Evolutionary conservation across 2,888 invertebrate genomes (phyloP), one percentile per base, ranked within the genome.

Genomic region (Apodemia duryi): DNA sequence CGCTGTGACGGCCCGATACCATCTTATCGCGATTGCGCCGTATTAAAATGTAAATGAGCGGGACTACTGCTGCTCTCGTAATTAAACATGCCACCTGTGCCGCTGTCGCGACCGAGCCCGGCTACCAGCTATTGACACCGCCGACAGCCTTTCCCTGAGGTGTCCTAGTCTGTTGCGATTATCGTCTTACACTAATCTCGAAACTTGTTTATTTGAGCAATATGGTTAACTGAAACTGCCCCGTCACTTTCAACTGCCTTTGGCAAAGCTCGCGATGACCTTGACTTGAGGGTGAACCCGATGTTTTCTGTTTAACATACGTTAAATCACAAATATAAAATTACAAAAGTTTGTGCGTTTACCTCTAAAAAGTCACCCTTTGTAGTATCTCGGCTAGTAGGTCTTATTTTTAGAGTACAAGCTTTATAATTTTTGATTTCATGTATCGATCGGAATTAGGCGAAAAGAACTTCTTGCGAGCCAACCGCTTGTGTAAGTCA

Each of bases 21-120:
- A 68, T 73, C 71, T 70, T 70, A 72, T 74, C 71, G 67, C 64
- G 65, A 69, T 65, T 67, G 68, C 61, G 65, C 72, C 70, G 70
- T 71, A 73, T 74, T 73, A 70, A 71, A 69, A 74, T 73, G 73
- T 72, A 72, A 74, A 74, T 73, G 68, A 72, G 70, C 67, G 57
- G 54, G 38, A 57, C 68, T 62, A 63, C 52, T 61, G 67, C 9
- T 52, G 52, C 28, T 54, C 54, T 54, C 29, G 54, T 32, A 54
- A 54, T 32, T 10, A 54, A 32, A 11, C 54, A 5, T 54, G 29
- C 54, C 54, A 54, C 54, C 54, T 54, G 54, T 54, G 29, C 54
- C 29, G 54, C 54, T 10, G 54, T 29, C 54, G 21, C n/a, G 52
- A 28, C 54, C 28, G 29, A 21, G 21, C 21, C 21, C 21, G 21